These are phyloP conservation scores for Wiebesia pumilae DNA, from an alignment of 1,140 invertebrate species.

Conservation along the genomic window DNA sequence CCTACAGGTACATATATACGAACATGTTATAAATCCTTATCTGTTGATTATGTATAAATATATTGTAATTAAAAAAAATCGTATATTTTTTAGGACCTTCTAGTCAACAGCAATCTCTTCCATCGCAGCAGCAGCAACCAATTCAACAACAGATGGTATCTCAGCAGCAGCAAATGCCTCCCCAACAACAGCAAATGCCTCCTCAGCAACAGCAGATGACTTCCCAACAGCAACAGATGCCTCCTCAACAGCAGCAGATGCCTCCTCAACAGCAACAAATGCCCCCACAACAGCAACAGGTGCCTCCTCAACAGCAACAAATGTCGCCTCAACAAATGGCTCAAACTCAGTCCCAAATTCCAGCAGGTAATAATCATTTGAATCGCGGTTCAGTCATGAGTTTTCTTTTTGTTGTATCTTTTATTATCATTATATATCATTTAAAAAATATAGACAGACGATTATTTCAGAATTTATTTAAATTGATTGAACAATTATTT, in stretches of 20 bases:
- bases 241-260: constrained; percentile 25
- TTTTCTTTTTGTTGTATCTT: no score
- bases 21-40: neutral
- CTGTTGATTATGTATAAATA: neutral
- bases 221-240: constrained; percentile 32
- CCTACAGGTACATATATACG: constrained; percentile 13
- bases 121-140: constrained; percentile 15
- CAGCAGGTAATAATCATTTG: constrained; percentile 39
- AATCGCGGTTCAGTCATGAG: no score
- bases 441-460: neutral
- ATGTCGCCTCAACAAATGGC: constrained; percentile 41
- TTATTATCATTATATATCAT: neutral
- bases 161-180: neutral
- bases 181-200: neutral
- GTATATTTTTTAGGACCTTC: constrained; percentile 6
- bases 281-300: constrained; percentile 3
- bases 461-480: no score
- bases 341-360: constrained; percentile 46
- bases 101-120: constrained; percentile 39
- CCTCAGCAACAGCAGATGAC: constrained; percentile 35
- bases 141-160: neutral
- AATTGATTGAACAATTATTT: no score
- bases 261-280: constrained; percentile 35
- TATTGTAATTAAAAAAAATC: neutral
- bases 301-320: constrained; percentile 25